phyloP scores from a whole-genome alignment of 1,140 invertebrate genomes.

The Drosophila jambulina region DNA sequence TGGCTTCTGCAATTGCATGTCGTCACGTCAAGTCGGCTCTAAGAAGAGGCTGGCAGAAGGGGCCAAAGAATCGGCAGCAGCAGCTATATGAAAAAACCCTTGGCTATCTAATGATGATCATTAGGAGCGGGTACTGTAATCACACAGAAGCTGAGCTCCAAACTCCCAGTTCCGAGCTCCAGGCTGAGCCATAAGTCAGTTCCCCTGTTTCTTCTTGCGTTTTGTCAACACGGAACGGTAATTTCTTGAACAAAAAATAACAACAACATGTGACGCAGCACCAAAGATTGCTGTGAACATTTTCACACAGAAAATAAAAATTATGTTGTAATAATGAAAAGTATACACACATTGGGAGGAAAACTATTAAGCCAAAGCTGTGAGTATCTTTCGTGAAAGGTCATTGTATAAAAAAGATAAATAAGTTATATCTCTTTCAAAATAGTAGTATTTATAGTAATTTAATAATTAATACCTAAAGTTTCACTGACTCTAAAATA shows the following conservation, averaged over 20 bases:
- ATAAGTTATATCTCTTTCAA: neutral
- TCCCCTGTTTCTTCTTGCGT: conserved; percentile 39
- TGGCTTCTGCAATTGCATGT: conserved; percentile 66
- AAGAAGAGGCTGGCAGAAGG: conserved; percentile 10
- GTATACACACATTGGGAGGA: neutral
- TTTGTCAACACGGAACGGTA: conserved; percentile 72
- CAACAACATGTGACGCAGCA: conserved; percentile 15
- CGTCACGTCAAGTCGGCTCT: conserved; percentile 60
- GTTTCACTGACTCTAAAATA: neutral
- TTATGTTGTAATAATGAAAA: neutral
- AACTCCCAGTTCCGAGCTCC: conserved; percentile 4
- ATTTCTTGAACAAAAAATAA: conserved; percentile 63
- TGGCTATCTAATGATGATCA: conserved; percentile 80
- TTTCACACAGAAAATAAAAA: conserved; percentile 55
- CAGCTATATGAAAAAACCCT: conserved; percentile 58
- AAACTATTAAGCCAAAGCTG: neutral
- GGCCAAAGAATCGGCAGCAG: conserved; percentile 2
- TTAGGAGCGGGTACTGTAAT: conserved; percentile 71
- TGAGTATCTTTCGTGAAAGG: too few species aligned
- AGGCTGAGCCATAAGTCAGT: conserved; percentile 33
- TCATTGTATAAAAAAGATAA: neutral
- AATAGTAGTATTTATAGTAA: neutral
- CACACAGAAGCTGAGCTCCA: conserved; percentile 45
- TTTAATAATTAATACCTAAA: neutral
- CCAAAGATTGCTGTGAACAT: conserved; percentile 63